These are phyloP conservation scores for Pipa parva DNA, from an alignment of 2,113 vertebrate genomes.

Conservation along the genomic window DNA sequence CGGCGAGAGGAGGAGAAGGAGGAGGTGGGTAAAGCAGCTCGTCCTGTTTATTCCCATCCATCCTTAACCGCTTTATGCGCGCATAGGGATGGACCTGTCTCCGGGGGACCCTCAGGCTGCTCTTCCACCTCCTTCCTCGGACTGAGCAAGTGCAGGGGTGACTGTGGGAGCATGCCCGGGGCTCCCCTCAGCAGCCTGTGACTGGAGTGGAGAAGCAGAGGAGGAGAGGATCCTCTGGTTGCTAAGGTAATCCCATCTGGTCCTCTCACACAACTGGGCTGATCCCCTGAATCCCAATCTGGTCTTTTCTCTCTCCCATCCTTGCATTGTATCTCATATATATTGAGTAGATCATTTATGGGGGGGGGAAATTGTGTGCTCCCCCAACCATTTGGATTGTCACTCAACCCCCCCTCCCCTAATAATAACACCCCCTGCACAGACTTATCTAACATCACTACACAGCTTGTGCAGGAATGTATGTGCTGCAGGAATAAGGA, in stretches of 20 bases:
- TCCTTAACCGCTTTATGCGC: constrained; percentile 25
- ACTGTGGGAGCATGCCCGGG: constrained; percentile 45
- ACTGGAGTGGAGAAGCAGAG: constrained; percentile 43
- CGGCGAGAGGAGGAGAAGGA: background rate
- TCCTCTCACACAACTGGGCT: constrained; percentile 16
- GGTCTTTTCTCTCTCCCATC: background rate
- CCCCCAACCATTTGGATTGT: background rate
- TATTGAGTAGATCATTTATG: background rate
- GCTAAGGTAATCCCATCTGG: constrained; percentile 65
- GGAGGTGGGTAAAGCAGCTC: constrained; percentile 30
- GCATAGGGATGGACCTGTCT: constrained; percentile 39
- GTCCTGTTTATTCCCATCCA: constrained; percentile 41
- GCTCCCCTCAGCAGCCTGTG: constrained; percentile 44
- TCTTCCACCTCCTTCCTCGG: constrained; percentile 26
- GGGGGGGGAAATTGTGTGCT: background rate
- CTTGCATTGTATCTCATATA: background rate
- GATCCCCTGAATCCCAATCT: background rate
- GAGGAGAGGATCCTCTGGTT: constrained; percentile 51
- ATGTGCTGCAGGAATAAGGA: background rate
- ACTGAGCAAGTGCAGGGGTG: constrained; percentile 25
- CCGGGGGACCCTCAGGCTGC: constrained; percentile 41
- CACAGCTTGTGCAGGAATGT: constrained; percentile 33
- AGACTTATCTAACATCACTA: background rate
- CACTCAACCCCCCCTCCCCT: background rate
- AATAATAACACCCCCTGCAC: background rate